Base-by-base conservation (phyloP, 2,113 vertebrate species). In the Chloropsis cyanopogon region DNA sequence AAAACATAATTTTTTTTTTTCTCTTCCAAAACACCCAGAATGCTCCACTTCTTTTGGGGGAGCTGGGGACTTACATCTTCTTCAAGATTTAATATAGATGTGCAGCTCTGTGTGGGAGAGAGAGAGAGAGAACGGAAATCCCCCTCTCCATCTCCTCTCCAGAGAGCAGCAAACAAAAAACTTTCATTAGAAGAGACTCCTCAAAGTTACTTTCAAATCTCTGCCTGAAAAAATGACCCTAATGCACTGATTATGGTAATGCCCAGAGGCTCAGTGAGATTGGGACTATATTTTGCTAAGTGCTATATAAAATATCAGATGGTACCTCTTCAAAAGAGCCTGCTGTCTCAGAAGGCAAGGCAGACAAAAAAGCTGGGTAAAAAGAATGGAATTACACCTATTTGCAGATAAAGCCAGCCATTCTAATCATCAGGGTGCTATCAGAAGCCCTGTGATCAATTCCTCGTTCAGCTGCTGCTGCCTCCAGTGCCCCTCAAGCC, bases 141-240 rank as follows among this genome's bases (percentile, higher is more conserved):
- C 72, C 85, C 37, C 33, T 86, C 72, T 86, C 92, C 60, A 73
- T 49, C 86, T 92, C 53, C 79, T 92, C 71, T 92, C 79, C n/a
- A 23, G 76, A 95, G 90, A 92, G 60, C 21, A 33, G 64, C 84
- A 90, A 95, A 90, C 22, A 26, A 84, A 93, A 97, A 96, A 86
- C 92, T 91, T 92, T 66, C 56, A 59, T 77, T 90, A 86, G 82
- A 92, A 92, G 92, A 90, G 80, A 75, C 64, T 94, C 65, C 79
- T 93, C 76, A 86, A 96, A 94, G 92, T 96, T 96, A 94, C 94
- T 96, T 96, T 90, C 95, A 92, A 92, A 95, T 88, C 81, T 95
- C 71, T 66, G 39, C 24, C 60, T 96, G 92, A 94, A 93, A 91
- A 95, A 95, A 92, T 93, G 88, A 94, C 90, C 93, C 86, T 96